These are phyloP conservation scores for Myiotriccus ornatus DNA, from an alignment of 2,797 vertebrate genomes.

Conservation along the genomic window DNA sequence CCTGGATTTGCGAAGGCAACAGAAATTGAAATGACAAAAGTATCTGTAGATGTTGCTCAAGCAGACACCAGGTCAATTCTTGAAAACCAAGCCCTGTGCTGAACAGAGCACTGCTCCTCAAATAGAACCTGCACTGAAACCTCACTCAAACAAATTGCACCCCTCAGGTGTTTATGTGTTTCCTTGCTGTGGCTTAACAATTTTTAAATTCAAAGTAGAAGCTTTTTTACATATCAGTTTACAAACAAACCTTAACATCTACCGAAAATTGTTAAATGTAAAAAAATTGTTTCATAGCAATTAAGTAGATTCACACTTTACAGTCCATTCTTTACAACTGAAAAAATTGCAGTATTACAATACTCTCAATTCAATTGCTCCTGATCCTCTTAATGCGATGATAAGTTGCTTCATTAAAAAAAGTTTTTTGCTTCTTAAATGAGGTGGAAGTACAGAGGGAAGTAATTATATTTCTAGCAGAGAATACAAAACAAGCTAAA, in stretches of 20 bases:
- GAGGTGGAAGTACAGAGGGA: not conserved
- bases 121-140: not conserved
- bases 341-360: not conserved
- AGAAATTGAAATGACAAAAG: not conserved
- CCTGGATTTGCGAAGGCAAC: not conserved
- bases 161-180: not conserved
- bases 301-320: not conserved
- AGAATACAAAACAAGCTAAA: not conserved
- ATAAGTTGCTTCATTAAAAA: constrained; percentile 29
- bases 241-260: not conserved
- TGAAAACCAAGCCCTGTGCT: not conserved
- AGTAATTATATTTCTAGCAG: not conserved
- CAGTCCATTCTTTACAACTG: not conserved
- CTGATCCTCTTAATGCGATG: constrained; percentile 9
- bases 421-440: constrained; percentile 7
- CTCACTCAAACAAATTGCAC: not conserved
- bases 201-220: not conserved
- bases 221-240: not conserved
- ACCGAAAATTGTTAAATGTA: not conserved
- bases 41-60: not conserved
- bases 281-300: not conserved
- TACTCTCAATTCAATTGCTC: not conserved
- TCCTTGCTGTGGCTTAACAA: not conserved
- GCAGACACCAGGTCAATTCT: not conserved
- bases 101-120: not conserved